Base-by-base conservation (phyloP, 2,113 vertebrate species). In the Passer montanus region DNA sequence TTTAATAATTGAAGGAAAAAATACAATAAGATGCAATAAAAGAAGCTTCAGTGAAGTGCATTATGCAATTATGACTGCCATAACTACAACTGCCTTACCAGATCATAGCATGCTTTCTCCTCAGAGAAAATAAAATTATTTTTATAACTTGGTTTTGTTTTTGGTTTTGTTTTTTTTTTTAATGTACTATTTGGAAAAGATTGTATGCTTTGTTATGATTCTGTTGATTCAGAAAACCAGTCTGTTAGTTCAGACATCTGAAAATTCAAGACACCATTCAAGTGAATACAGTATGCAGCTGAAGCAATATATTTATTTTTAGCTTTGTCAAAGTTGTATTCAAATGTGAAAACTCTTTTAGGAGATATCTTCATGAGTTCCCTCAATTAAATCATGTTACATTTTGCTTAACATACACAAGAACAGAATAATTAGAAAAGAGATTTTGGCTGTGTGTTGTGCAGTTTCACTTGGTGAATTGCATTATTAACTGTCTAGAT, bases 1-100 rank as follows among this genome's bases (percentile, higher is more conserved):
- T 95, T 94, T 95, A 96, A 95, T 93, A 97, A 96, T 82, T 92
- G 92, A 95, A 91, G 62, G 69, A n/a, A 82, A 77, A 96, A 96
- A 90, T 93, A 92, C 87, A 81, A 79, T 92, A 77, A 91, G 31
- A 3, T 70, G 43, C 21, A 75, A 44, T 17, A 91, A 47, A 76
- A 75, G 28, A 83, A 70, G n/a, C 37, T 41, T 70, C 80, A 89
- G 55, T 84, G n/a, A 77, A 94, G 83, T 80, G 58, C 37, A 47
- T 94, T 87, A 27, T 78, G 63, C 62, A 84, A 44, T 94, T 94
- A 88, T 6, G 4, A 75, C 63, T 78, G 60, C 58, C 84, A 62
- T 90, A 89, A 94, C 90, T 93, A 89, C 75, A 90, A 37, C 16
- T 89, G 16, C 58, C 28, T 88, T 91, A 69, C 7, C 17, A 67